Conservation (phyloP, 1,140 invertebrate genomes). For the Drosophila prosaltans region DNA sequence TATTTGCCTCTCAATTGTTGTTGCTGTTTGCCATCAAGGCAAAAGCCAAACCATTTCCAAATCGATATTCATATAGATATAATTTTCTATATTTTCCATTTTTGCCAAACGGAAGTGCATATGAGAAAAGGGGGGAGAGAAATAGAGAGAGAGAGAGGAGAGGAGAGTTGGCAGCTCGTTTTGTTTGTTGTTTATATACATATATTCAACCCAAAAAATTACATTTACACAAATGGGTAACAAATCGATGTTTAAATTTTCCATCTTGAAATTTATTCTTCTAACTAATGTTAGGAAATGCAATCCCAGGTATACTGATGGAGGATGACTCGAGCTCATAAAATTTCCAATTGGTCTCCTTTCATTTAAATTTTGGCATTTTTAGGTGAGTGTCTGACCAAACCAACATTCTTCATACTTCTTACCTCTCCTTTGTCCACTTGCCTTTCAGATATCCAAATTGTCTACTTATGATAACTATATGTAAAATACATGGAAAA, state of each 20-base stretch:
- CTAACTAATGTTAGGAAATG: slow-evolving; percentile 6
- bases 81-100: slow-evolving; percentile 43
- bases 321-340: background rate
- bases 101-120: slow-evolving; percentile 1
- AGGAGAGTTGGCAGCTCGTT: slow-evolving; percentile 14
- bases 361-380: slow-evolving; percentile 20
- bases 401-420: background rate
- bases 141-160: background rate
- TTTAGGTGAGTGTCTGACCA: slow-evolving; percentile 26
- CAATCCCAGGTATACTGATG: background rate
- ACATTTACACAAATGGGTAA: slow-evolving; percentile 53
- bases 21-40: slow-evolving; percentile 34
- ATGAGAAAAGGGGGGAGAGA: background rate
- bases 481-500: slow-evolving; percentile 47
- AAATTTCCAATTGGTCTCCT: slow-evolving; percentile 10
- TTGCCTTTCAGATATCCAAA: slow-evolving; percentile 28
- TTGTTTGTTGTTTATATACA: slow-evolving; percentile 33
- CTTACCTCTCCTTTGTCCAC: background rate
- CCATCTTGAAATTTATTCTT: slow-evolving; percentile 5
- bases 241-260: slow-evolving; percentile 9
- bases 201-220: slow-evolving; percentile 34
- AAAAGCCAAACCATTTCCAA: slow-evolving; percentile 57
- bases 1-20: slow-evolving; percentile 59
- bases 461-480: slow-evolving; percentile 71
- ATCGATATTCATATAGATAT: slow-evolving; percentile 66